phyloP scores from a whole-genome alignment of 1,140 invertebrate genomes.

The Orius laevigatus region DNA sequence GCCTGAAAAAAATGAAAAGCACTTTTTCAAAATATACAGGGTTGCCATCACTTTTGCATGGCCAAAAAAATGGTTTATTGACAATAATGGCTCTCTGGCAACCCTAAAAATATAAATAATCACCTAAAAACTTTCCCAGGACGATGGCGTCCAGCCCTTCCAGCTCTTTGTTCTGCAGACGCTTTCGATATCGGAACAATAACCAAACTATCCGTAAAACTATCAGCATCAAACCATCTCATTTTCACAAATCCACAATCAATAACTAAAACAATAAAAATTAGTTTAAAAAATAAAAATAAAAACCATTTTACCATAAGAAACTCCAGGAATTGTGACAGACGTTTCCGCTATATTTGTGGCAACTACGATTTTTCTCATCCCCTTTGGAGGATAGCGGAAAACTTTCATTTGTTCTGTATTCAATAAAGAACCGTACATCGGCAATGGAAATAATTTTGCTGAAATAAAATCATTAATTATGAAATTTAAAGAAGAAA shows the following conservation, averaged over 20 bases:
- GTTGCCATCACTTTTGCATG: no score
- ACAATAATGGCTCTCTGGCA: no score
- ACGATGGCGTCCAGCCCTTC: constrained; percentile 70
- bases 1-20: constrained; percentile 29
- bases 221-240: constrained; percentile 70
- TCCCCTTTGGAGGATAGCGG: constrained; percentile 50
- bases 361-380: constrained; percentile 81
- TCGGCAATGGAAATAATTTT: constrained; percentile 66
- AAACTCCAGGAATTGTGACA: constrained; percentile 77
- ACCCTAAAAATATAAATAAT: no score
- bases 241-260: constrained; percentile 97
- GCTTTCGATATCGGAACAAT: constrained; percentile 74
- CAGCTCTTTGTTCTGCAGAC: constrained; percentile 80
- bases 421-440: constrained; percentile 80
- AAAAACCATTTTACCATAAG: constrained; percentile 46
- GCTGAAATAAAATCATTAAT: constrained; percentile 25
- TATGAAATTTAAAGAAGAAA: constrained; percentile 6
- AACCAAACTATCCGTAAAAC: constrained; percentile 70
- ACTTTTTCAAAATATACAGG: no score
- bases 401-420: constrained; percentile 81
- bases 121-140: constrained; percentile 68
- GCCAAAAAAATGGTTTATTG: background rate
- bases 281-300: constrained; percentile 13
- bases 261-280: constrained; percentile 49
- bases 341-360: constrained; percentile 98